A percentile compares a stretch with the other conserved stretches of the same genome.
These are phyloP conservation scores for Turdus rufiventris DNA, from an alignment of 2,113 vertebrate species.

Conservation along the genomic window DNA sequence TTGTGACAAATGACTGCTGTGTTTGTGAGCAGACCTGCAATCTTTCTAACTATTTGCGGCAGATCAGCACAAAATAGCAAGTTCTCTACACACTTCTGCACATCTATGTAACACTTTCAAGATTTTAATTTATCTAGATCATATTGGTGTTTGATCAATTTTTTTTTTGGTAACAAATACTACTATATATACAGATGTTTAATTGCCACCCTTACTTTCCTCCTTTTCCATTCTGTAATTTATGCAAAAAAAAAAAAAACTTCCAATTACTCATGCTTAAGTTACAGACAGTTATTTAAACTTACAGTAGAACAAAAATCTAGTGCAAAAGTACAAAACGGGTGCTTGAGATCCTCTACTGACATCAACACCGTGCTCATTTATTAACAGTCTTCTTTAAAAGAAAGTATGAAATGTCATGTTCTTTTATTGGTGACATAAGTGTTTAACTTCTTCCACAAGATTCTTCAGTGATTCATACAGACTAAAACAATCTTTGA, in stretches of 20 bases:
- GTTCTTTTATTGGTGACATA: not conserved
- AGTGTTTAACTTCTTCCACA: not conserved
- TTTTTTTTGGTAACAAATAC: not conserved
- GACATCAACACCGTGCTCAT: not conserved
- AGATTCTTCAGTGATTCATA: not conserved
- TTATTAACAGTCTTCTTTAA: not conserved
- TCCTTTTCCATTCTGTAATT: conserved; percentile 74
- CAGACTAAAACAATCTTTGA: not conserved
- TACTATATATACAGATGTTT: conserved; percentile 28
- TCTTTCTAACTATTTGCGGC: not conserved
- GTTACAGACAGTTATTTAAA: not conserved
- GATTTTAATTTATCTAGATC: not conserved
- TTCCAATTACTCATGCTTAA: not conserved
- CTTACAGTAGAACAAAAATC: not conserved
- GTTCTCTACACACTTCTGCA: not conserved
- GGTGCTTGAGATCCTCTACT: not conserved
- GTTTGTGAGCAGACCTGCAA: not conserved
- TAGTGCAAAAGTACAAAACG: not conserved
- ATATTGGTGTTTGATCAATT: not conserved
- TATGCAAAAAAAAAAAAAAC: not conserved
- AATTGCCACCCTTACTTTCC: conserved; percentile 67
- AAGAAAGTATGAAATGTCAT: not conserved
- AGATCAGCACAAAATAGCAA: not conserved
- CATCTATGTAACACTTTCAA: not conserved
- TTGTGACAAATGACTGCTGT: not conserved